Evolutionary conservation across 1,140 invertebrate species (phyloP).

Genomic region (Rhyzopertha dominica): DNA sequence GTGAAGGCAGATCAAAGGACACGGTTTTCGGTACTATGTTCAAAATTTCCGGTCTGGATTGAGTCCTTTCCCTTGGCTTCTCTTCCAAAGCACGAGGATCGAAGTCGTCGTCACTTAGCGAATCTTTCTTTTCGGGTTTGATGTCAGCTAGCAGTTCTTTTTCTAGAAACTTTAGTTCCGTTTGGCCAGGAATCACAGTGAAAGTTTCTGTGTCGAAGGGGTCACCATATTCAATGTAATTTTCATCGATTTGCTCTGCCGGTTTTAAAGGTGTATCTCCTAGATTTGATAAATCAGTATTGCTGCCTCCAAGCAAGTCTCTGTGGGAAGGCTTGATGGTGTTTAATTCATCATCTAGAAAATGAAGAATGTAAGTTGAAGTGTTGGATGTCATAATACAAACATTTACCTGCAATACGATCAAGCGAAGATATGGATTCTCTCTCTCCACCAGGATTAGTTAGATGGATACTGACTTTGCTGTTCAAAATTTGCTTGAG

Average conservation of each 20-base stretch:
- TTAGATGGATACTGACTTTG: slow-evolving; percentile 54
- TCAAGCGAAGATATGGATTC: slow-evolving; percentile 51
- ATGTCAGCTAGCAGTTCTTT: slow-evolving; percentile 62
- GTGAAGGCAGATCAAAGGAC: slow-evolving; percentile 61
- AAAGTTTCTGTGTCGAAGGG: slow-evolving; percentile 77
- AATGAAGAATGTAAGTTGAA: slow-evolving; percentile 4
- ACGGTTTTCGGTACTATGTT: slow-evolving; percentile 59
- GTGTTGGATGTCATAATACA: not conserved
- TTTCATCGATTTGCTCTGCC: slow-evolving; percentile 44
- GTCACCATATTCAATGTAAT: slow-evolving; percentile 63
- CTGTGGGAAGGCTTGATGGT: slow-evolving; percentile 44
- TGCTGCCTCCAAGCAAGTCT: slow-evolving; percentile 68
- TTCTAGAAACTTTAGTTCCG: slow-evolving; percentile 73
- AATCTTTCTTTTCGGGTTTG: slow-evolving; percentile 4
- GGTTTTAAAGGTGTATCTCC: slow-evolving; percentile 65
- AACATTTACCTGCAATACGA: slow-evolving; percentile 18
- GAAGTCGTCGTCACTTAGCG: slow-evolving; percentile 63
- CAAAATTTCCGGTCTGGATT: slow-evolving; percentile 56
- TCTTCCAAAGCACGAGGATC: slow-evolving; percentile 62
- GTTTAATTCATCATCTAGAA: slow-evolving; percentile 35
- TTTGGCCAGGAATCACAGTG: slow-evolving; percentile 65
- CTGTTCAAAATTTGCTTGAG: slow-evolving; percentile 27
- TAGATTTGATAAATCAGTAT: slow-evolving; percentile 66
- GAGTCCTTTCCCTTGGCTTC: slow-evolving; percentile 38
- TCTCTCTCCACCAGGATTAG: slow-evolving; percentile 46